Evolutionary conservation across 2,797 vertebrate genomes (phyloP).

Genomic region (Cirrhinus molitorella): DNA sequence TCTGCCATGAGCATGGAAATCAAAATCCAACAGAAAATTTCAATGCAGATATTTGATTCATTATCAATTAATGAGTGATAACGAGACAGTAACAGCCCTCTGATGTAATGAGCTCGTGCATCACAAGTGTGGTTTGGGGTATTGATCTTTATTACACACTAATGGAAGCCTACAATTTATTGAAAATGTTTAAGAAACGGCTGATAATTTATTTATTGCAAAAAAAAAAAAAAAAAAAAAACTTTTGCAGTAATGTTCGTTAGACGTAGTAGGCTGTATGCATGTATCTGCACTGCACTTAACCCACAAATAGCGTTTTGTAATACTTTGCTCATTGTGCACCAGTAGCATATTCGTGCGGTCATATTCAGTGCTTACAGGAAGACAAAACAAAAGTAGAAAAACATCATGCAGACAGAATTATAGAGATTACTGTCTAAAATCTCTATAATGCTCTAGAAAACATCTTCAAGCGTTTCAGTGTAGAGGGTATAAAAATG

Average conservation of each 20-base stretch:
- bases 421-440: neutral
- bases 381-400: neutral
- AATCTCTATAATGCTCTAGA: neutral
- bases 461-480: neutral
- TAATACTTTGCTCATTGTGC: neutral
- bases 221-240: no score
- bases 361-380: neutral
- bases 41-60: neutral
- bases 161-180: neutral
- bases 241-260: neutral
- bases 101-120: neutral
- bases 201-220: no score
- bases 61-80: neutral
- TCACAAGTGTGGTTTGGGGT: neutral
- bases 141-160: neutral
- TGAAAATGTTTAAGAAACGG: neutral
- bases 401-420: neutral
- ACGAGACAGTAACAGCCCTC: neutral
- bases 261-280: neutral
- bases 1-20: neutral
- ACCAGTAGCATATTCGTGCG: neutral
- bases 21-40: neutral
- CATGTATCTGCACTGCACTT: neutral
- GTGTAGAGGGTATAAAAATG: neutral
- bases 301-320: neutral